These are phyloP conservation scores for Cantharis rufa DNA, from an alignment of 2,888 invertebrate genomes.

Conservation along the genomic window DNA sequence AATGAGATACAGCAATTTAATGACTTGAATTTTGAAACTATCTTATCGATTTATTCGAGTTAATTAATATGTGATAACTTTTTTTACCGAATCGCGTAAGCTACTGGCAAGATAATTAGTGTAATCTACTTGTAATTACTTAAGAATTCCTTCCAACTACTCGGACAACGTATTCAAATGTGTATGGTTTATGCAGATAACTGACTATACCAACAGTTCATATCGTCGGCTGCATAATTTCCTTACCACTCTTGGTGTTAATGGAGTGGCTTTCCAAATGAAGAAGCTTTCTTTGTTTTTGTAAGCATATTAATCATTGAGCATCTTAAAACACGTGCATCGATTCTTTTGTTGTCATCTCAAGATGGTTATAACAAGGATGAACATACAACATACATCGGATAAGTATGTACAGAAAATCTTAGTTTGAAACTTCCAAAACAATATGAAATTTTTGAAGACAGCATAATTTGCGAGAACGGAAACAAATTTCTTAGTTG, in stretches of 20 bases:
- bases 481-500: neutral
- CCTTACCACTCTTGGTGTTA: conserved; percentile 5
- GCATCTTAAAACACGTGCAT: neutral
- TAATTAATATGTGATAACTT: neutral
- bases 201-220: conserved; percentile 1
- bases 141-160: neutral
- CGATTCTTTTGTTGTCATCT: neutral
- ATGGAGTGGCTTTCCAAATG: conserved; percentile 13
- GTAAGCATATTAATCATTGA: neutral
- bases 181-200: neutral
- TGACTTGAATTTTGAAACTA: neutral
- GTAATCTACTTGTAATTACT: neutral
- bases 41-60: neutral
- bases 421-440: too few relatives aligned
- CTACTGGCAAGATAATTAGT: neutral
- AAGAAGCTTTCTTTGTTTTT: conserved; percentile 23
- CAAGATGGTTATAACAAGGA: neutral
- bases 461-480: neutral
- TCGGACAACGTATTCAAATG: neutral
- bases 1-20: neutral
- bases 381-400: neutral
- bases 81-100: neutral
- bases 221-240: conserved; percentile 14
- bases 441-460: too few relatives aligned
- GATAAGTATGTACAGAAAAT: neutral